Base-by-base conservation (phyloP, 2,113 vertebrate genomes). In the Chaetops frenatus region DNA sequence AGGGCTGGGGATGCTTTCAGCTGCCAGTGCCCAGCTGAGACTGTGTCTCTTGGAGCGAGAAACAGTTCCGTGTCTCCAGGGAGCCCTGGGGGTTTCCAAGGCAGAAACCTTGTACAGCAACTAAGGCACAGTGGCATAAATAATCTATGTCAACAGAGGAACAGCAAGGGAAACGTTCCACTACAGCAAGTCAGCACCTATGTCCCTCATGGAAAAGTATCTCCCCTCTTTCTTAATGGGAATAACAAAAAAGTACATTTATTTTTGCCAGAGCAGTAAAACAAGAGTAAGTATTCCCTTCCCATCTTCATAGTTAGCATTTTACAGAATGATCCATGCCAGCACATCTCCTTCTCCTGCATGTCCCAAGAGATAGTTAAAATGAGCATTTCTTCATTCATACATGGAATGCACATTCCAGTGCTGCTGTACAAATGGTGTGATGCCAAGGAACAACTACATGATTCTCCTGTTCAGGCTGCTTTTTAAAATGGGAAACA, bases 321-420 rank as follows among this genome's bases (percentile, higher is more conserved):
- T 97, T 97, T 73, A 88, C 67, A 96, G 94, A 94, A 86, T 23
- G 42, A 94, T 85, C 91, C 77, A 67, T 94, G 92, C 78, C 28
- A 44, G 95, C 56, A 95, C 31, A 11, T 66, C 81, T 28, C 22
- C n/a, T 92, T 96, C 85, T 81, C 79, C 51, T 90, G 24, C 65
- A n/a, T 66, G 74, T 88, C 96, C 91, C 73, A 90, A 94, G 78
- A 92, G 69, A 66, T 31, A 91, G 73, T 85, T 94, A 80, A 96
- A 96, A 74, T 58, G 88, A 96, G 65, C 81, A 86, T 91, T 96
- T 96, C 65, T 96, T 79, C 95, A 95, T 92, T 92, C 97, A 91
- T 84, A 97, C 82, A 93, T 6, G 57, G 88, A 96, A 60, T 70
- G 73, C 57, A 87, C 78, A 60, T 94, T 94, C 78, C 92, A 78